phyloP scores from a whole-genome alignment of 2,113 vertebrate species.

The Pantherophis guttatus region DNA sequence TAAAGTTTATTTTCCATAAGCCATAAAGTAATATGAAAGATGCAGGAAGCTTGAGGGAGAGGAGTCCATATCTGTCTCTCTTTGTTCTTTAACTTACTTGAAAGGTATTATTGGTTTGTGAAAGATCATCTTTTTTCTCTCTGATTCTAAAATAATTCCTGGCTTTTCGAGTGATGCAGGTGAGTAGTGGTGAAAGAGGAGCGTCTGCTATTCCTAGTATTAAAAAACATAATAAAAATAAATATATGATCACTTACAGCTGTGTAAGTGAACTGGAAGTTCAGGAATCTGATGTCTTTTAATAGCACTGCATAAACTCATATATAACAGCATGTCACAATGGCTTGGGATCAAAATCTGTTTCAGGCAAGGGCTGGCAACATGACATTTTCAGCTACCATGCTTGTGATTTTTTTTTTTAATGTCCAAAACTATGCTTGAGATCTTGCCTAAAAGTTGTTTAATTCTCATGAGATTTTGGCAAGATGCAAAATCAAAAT shows the following conservation, averaged over 20 bases:
- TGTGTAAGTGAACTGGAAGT: neutral
- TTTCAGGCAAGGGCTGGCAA: neutral
- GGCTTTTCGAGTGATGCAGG: conserved; percentile 84
- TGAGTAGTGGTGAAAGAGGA: conserved; percentile 85
- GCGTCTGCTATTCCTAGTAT: conserved; percentile 83
- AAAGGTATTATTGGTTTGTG: conserved; percentile 39
- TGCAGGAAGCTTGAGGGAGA: no score
- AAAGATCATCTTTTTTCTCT: conserved; percentile 71
- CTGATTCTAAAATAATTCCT: conserved; percentile 89
- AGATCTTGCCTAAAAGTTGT: neutral
- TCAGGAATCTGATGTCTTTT: neutral
- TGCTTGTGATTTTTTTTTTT: neutral
- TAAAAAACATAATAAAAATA: neutral
- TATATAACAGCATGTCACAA: neutral
- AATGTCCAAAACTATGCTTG: neutral
- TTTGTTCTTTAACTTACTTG: neutral
- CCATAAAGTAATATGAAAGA: neutral
- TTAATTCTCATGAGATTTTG: neutral
- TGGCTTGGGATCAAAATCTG: neutral
- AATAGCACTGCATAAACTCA: neutral
- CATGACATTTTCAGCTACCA: neutral
- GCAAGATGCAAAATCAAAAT: neutral
- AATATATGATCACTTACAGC: neutral
- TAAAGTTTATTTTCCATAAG: neutral
- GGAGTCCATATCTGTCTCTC: neutral